phyloP scores from a whole-genome alignment of 2,888 invertebrate genomes.

The Acronicta leporina region DNA sequence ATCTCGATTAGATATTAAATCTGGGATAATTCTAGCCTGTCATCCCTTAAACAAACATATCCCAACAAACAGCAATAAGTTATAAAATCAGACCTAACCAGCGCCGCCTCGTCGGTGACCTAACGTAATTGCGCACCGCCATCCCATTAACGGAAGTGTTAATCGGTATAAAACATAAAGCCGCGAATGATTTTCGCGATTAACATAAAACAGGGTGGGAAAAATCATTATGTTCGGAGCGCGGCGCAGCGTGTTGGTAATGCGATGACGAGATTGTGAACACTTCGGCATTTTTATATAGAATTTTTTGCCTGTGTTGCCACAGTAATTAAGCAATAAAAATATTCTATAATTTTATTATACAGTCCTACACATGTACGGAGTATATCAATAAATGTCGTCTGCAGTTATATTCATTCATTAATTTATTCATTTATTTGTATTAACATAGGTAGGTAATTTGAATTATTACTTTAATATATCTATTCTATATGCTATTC shows the following conservation, averaged over 20 bases:
- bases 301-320: no score
- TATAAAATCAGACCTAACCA: conserved; percentile 41
- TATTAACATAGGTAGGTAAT: no score
- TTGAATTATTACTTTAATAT: no score
- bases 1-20: no score
- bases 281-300: conserved; percentile 15
- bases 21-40: no score
- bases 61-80: conserved; percentile 18
- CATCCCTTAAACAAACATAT: neutral
- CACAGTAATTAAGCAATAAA: no score
- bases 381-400: no score
- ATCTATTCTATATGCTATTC: no score
- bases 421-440: no score
- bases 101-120: conserved; percentile 49
- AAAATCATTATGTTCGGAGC: conserved; percentile 67
- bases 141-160: conserved; percentile 78
- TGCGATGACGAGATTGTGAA: conserved; percentile 49
- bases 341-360: no score
- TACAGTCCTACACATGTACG: no score
- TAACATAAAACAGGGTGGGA: conserved; percentile 72
- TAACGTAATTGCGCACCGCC: conserved; percentile 65
- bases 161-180: conserved; percentile 76
- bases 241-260: conserved; percentile 50
- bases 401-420: no score
- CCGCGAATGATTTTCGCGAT: conserved; percentile 68